Conservation (phyloP, 2,888 invertebrate genomes). For the Drosophila kanekoi region DNA sequence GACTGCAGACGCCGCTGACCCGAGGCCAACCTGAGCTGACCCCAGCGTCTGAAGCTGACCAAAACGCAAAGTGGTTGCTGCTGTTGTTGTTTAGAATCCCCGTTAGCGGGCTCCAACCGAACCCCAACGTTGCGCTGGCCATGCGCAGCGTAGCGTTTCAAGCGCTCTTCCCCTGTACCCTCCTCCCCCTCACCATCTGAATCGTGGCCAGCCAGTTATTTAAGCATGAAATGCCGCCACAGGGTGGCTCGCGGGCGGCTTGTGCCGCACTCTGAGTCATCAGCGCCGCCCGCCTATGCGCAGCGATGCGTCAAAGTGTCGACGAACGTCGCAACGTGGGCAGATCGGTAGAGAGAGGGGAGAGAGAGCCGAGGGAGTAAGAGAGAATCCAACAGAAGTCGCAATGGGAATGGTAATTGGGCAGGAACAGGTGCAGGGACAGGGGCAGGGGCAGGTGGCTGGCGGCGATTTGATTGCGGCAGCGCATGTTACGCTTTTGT, state of each 20-base stretch:
- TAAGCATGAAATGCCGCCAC: slow-evolving; percentile 61
- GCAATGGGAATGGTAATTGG: slow-evolving; percentile 24
- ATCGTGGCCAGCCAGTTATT: slow-evolving; percentile 50
- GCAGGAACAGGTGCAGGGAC: neutral
- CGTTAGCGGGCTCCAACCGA: slow-evolving; percentile 33
- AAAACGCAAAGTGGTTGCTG: slow-evolving; percentile 25
- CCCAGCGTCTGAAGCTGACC: slow-evolving; percentile 3
- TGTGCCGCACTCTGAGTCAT: slow-evolving; percentile 66
- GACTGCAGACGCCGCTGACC: neutral
- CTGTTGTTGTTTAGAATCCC: slow-evolving; percentile 23
- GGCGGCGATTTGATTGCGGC: slow-evolving; percentile 57
- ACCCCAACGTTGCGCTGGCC: slow-evolving; percentile 12
- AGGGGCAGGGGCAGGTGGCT: neutral
- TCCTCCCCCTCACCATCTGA: neutral
- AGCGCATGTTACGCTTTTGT: slow-evolving; percentile 72
- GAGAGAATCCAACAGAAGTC: slow-evolving; percentile 9
- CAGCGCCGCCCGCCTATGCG: slow-evolving; percentile 53
- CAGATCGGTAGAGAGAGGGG: too few species aligned
- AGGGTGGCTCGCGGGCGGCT: slow-evolving; percentile 30
- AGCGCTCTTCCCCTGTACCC: slow-evolving; percentile 1
- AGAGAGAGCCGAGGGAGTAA: neutral
- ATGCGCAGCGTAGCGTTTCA: slow-evolving; percentile 68
- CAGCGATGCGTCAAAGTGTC: slow-evolving; percentile 78
- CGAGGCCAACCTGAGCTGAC: too few species aligned
- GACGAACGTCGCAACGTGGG: slow-evolving; percentile 58